A percentile compares a stretch with the other conserved stretches of the same genome.
Evolutionary conservation across 2,113 vertebrate genomes (phyloP).

Genomic region (Bubo bubo): DNA sequence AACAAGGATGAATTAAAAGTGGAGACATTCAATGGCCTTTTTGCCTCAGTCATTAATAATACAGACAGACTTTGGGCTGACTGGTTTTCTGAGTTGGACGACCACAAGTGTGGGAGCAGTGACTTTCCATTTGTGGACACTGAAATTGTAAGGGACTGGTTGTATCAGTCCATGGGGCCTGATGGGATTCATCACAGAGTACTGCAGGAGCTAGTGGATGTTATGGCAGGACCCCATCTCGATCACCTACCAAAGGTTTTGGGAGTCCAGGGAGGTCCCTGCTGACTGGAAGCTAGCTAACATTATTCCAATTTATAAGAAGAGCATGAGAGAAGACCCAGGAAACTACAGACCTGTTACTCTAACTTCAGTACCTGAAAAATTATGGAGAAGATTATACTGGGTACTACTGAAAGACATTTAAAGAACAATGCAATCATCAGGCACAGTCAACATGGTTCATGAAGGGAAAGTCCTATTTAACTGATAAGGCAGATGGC

Average conservation of each 20-base stretch:
- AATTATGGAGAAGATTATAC: neutral
- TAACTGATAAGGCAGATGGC: no score
- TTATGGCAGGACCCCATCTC: neutral
- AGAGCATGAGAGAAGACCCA: neutral
- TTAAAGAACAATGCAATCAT: neutral
- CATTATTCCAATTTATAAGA: neutral
- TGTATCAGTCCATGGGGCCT: neutral
- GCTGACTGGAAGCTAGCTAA: neutral
- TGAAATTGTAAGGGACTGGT: neutral
- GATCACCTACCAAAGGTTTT: neutral
- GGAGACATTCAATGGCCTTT: neutral
- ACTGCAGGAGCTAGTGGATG: neutral
- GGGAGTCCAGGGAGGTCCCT: neutral
- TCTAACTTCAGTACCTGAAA: neutral
- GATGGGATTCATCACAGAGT: neutral
- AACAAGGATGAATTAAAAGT: neutral
- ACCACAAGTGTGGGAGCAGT: accelerated
- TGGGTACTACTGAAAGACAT: neutral
- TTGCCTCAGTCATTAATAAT: neutral
- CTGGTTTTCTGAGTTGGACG: neutral
- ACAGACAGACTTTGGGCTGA: neutral
- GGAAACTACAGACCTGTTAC: neutral
- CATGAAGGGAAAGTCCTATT: neutral
- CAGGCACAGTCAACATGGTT: neutral
- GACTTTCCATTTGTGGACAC: neutral